phyloP scores from a whole-genome alignment of 1,140 invertebrate species.

The Temnothorax longispinosus region DNA sequence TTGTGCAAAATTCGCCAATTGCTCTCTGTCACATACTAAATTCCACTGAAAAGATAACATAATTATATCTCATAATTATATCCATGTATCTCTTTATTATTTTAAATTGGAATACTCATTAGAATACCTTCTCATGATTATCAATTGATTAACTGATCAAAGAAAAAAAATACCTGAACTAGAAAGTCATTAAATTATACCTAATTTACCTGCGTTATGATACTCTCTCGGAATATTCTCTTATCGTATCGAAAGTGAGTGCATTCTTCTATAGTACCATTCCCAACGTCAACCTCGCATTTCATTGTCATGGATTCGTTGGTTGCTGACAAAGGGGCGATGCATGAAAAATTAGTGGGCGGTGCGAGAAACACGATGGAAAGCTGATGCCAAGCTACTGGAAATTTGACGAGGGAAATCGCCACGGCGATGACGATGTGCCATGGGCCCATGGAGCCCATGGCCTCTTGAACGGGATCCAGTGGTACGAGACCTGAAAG shows the following conservation, averaged over 20 bases:
- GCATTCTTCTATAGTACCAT: conserved; percentile 85
- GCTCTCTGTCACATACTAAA: conserved; percentile 88
- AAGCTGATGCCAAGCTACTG: conserved; percentile 89
- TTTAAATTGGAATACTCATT: too few species aligned
- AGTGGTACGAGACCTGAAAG: conserved; percentile 72
- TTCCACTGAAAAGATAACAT: conserved; percentile 87
- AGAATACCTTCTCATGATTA: not conserved
- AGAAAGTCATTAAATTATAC: not conserved
- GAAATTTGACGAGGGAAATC: conserved; percentile 88
- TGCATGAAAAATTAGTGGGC: conserved; percentile 87
- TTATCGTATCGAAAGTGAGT: conserved; percentile 88
- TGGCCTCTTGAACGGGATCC: conserved; percentile 82
- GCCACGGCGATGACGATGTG: conserved; percentile 88
- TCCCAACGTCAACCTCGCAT: conserved; percentile 76
- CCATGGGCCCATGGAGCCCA: conserved; percentile 88
- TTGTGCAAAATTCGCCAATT: conserved; percentile 90
- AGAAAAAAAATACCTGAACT: not conserved
- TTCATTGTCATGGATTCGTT: conserved; percentile 71
- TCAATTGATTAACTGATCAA: not conserved
- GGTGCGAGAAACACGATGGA: conserved; percentile 90
- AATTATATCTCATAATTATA: too few species aligned
- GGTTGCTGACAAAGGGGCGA: conserved; percentile 70
- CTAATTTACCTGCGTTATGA: conserved; percentile 87
- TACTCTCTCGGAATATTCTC: conserved; percentile 89
- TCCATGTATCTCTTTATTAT: not conserved